These are phyloP conservation scores for Tenthredo amoena DNA, from an alignment of 2,888 invertebrate genomes.

Conservation along the genomic window DNA sequence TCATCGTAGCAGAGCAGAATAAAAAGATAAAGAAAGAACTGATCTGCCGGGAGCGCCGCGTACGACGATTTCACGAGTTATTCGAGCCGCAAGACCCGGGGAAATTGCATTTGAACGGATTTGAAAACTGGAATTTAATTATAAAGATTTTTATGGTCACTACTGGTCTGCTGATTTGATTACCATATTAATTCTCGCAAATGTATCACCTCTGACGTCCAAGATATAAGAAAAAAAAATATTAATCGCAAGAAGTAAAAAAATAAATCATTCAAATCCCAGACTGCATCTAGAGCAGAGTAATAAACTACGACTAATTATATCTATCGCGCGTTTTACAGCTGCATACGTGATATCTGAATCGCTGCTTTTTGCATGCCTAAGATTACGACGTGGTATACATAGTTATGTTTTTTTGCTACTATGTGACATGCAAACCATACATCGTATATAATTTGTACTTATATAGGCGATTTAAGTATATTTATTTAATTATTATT, in stretches of 20 bases:
- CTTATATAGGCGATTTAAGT: neutral
- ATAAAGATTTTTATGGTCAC: neutral
- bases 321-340: neutral
- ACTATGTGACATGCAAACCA: neutral
- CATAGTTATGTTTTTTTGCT: neutral
- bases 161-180: neutral
- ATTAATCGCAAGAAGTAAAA: neutral
- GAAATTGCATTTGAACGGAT: neutral
- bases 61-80: neutral
- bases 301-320: no score
- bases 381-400: neutral
- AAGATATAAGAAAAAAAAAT: neutral
- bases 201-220: neutral
- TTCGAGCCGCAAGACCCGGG: slow-evolving; percentile 12
- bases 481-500: neutral
- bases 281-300: neutral
- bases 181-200: neutral
- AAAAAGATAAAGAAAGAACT: neutral
- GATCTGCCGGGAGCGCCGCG: neutral
- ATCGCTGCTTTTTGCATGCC: neutral
- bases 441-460: neutral
- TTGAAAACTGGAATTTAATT: neutral
- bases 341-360: neutral
- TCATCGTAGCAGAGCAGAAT: neutral
- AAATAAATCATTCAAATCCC: neutral